A percentile compares a stretch with the other conserved stretches of the same genome.
These are phyloP conservation scores for Stegana nigrithorax DNA, from an alignment of 2,888 invertebrate species.

Conservation along the genomic window DNA sequence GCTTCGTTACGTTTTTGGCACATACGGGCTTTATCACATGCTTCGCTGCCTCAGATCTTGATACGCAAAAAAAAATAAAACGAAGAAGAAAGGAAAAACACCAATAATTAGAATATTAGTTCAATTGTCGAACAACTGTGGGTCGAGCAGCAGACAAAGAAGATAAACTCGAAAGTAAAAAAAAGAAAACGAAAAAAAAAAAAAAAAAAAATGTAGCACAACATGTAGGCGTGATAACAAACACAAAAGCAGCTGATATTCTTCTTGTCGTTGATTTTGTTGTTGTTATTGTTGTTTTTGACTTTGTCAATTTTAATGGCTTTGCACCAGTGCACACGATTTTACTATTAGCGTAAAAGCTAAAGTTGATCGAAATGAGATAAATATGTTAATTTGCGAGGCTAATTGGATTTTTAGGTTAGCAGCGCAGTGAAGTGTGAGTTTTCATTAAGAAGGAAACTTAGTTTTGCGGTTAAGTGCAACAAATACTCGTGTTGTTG, in stretches of 20 bases:
- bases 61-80: background rate
- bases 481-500: too few relatives aligned
- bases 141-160: too few relatives aligned
- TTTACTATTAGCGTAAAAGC: too few relatives aligned
- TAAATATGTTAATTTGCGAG: slow-evolving; percentile 1
- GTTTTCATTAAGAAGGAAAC: too few relatives aligned
- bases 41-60: background rate
- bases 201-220: background rate
- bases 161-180: too few relatives aligned
- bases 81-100: background rate
- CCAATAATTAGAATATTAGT: slow-evolving; percentile 1
- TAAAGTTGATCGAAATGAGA: background rate
- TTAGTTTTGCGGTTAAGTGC: too few relatives aligned
- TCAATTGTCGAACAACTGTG: too few relatives aligned
- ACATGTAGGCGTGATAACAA: background rate
- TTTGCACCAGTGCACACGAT: too few relatives aligned
- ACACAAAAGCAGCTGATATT: background rate
- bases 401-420: slow-evolving; percentile 17
- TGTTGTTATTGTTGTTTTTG: too few relatives aligned
- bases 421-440: too few relatives aligned
- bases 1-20: background rate
- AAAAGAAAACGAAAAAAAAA: background rate
- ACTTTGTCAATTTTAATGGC: too few relatives aligned
- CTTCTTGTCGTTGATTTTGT: too few relatives aligned
- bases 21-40: background rate